Base-by-base conservation (phyloP, 2,888 invertebrate species). In the Scaptomyza tumidula region DNA sequence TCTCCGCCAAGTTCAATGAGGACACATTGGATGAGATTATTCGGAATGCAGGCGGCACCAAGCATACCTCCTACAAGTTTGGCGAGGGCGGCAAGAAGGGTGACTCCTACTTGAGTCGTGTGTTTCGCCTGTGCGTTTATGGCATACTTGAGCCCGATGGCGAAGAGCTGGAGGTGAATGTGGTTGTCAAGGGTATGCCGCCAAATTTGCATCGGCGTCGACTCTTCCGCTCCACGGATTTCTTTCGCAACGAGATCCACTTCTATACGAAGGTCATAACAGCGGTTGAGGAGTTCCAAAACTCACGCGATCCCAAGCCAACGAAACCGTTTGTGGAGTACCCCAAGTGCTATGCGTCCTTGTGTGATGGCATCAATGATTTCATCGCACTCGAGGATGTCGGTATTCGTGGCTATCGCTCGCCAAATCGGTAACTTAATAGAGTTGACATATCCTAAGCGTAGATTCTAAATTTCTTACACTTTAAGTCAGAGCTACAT, bases 201-300 rank as follows among this genome's bases (percentile, higher is more conserved):
- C 93, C 93, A 55, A 95, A 94, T 80, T 66, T 94, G 1, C 94
- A 94, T 0, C 91, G 95, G 31, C 93, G 94, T 0, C 94, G 94
- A 31, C 94, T 96, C 0, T 96, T 93, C 78, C 93, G 94, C 61
- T 95, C 94, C 41, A 86, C 92, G 3, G 95, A 95, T 50, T 96
- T 96, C 89, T 96, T 96, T 82, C 92, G 92, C 68, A 96, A 96
- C 85, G 96, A 96, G 91, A 94, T 95, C 0, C 91, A 92, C 55
- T 96, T 96, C 88, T 96, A 96, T 89, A 91, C 79, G 0, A 90
- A 90, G 50, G 81, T 92, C 5, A 64, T 92, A 1, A 91, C 92
- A 2, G 89, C 89, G 1, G 82, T 90, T 48, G 90, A 91, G 46
- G 75, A 78, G 6, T 92, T 92, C 52, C 92, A 92, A 60, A 54